phyloP scores from a whole-genome alignment of 2,888 invertebrate species.

The Geophilus truncorum region DNA sequence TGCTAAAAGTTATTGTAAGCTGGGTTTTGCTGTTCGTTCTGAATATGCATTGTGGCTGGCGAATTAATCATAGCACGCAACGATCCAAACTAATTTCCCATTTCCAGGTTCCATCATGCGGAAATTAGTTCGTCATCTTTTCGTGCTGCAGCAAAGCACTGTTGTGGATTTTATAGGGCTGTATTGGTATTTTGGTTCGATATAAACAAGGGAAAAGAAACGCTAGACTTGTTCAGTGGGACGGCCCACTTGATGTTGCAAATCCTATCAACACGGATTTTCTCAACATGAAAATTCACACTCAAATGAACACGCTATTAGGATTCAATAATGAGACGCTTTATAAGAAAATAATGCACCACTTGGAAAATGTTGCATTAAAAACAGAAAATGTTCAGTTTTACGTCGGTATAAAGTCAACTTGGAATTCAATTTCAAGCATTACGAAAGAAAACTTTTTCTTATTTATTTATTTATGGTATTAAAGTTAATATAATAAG shows the following conservation, averaged over 20 bases:
- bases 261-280: constrained; percentile 10
- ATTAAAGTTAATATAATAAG: no score
- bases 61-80: constrained; percentile 1
- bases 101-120: neutral
- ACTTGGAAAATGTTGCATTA: neutral
- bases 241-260: constrained; percentile 5
- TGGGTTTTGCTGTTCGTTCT: neutral
- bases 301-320: neutral
- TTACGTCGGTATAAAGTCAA: neutral
- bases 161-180: neutral
- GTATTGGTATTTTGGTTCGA: neutral
- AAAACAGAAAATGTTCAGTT: neutral
- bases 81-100: neutral
- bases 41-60: neutral
- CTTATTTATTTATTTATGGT: no score
- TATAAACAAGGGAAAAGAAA: neutral
- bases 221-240: neutral
- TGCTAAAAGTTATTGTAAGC: neutral
- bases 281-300: neutral
- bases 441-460: no score
- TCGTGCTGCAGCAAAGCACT: neutral
- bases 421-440: neutral
- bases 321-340: neutral
- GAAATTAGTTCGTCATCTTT: constrained; percentile 10
- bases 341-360: neutral